Evolutionary conservation across 2,797 vertebrate genomes (phyloP), one percentile per base, ranked within the genome.

Genomic region (Selene dorsalis): DNA sequence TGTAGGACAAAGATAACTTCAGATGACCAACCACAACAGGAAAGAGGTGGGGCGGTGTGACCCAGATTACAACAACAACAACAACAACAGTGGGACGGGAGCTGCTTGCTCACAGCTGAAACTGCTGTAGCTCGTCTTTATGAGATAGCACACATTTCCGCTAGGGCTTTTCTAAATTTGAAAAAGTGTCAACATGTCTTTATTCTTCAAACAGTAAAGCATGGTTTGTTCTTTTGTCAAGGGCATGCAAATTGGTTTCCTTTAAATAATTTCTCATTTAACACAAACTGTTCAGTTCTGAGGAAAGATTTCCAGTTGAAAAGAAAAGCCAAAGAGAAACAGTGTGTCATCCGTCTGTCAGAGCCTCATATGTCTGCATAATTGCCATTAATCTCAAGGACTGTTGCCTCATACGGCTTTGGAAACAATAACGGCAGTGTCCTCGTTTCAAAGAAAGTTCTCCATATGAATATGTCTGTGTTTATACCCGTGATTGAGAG

Each of bases 181-280:
- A 26, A 48, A 50, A 55, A 38, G 32, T 69, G 65, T 67, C 60
- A 67, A 22, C 14, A 13, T n/a, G 26, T 58, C 35, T 75, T 56
- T 63, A 32, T 48, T 73, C 20, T 75, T 69, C 59, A 59, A 64
- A 39, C 50, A 32, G 1, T 16, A 12, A 62, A 8, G 22, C 41
- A 32, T 17, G 45, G 67, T 81, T 60, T 60, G 59, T 79, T 70
- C 48, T 22, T 55, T 71, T 24, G 2, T 60, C 22, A 58, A 77
- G 38, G 58, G n/a, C 17, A 14, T 20, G 69, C n/a, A 76, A 58
- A 73, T 63, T 9, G 7, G 4, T 78, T 38, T 24, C 26, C 53
- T 59, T 63, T 39, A 53, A 67, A 58, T 75, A 11, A 43, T 58
- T 70, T 65, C 28, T 65, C 50, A 55, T 56, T 74, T 60, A 26